Base-by-base conservation (phyloP, 2,113 vertebrate species). In the Pygoscelis adeliae region DNA sequence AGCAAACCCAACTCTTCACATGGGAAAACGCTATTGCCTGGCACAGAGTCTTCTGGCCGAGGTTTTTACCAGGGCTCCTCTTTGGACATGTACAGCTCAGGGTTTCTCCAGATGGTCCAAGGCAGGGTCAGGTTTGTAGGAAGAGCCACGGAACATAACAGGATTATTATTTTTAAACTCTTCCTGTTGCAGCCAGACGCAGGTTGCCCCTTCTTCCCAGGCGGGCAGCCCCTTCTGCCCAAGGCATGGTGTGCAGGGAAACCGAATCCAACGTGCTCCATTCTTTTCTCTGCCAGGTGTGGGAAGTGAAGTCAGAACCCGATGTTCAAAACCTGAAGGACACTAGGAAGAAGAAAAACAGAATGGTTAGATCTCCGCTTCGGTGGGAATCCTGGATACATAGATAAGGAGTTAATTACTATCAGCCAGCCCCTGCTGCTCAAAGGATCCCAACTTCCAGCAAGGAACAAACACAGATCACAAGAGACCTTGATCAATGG, bases 261-360 rank as follows among this genome's bases (percentile, higher is more conserved):
- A 93, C 67, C 7, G 16, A 93, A 93, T 95, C 97, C 97, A 96
- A 85, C 27, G 8, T 46, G 88, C 97, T 97, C 87, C 91, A 29
- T 97, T 94, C 90, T 89, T 92, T 97, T 95, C 91, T 97, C 95
- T 96, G 96, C 95, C 59, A 83, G 93, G 87, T 81, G 97, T 95
- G 95, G 80, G 89, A 97, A 96, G 93, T 95, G 95, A 97, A 97
- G 97, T 96, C 95, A 97, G 93, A 96, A 97, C 93, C 95, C 87
- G 25, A 95, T 91, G 88, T 97, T 97, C 97, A 91, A 96, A 97
- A 95, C 91, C 96, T 93, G 95, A 98, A 97, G 97, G 95, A 97
- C 97, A 97, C 97, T 97, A 85, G 62, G 82, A 89, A 84, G 63
- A 90, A 89, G 67, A 95, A 88, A 83, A 94, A 85, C 12, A 97